Conservation (phyloP, 2,797 vertebrate genomes). For the Amazonetta brasiliensis region DNA sequence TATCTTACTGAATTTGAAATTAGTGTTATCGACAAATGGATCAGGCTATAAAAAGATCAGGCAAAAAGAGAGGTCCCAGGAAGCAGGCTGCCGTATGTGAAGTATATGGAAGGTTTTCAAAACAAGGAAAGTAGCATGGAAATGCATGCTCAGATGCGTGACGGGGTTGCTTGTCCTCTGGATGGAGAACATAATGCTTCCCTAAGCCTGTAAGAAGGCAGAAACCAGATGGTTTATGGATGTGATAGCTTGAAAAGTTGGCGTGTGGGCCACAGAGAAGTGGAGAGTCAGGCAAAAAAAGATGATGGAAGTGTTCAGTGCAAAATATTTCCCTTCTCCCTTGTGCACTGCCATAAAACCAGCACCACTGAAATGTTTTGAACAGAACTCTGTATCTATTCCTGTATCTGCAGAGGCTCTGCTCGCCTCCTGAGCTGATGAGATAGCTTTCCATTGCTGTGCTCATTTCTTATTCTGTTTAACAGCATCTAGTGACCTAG, state of each 20-base stretch:
- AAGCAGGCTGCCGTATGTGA: not conserved
- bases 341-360: not conserved
- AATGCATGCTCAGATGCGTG: not conserved
- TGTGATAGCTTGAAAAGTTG: not conserved
- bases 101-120: not conserved
- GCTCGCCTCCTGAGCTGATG: not conserved
- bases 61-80: not conserved
- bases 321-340: not conserved
- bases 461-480: constrained; percentile 7
- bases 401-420: not conserved
- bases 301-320: not conserved
- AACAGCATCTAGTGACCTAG: not conserved
- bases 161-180: not conserved
- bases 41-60: not conserved
- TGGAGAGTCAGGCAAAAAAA: not conserved
- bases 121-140: not conserved
- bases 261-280: not conserved
- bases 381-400: not conserved
- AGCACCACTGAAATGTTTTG: not conserved
- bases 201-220: not conserved
- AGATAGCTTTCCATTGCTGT: not conserved
- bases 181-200: not conserved
- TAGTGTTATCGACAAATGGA: not conserved
- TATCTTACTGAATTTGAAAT: not conserved
- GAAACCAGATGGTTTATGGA: not conserved